Evolutionary conservation across 1,140 invertebrate genomes (phyloP), one percentile per base, ranked within the genome.

Genomic region (Orchesella cincta): DNA sequence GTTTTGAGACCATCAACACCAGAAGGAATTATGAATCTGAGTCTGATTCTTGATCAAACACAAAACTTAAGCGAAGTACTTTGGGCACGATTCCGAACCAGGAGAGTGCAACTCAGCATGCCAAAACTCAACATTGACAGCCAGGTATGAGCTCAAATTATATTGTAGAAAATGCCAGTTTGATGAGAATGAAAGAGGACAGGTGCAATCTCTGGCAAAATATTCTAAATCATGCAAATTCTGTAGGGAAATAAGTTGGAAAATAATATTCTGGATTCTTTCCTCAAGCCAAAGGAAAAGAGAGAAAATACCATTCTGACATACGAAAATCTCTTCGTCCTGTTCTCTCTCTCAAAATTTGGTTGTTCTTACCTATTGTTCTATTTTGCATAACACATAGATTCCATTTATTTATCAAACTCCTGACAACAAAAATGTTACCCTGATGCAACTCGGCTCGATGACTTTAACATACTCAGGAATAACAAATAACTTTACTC

Each of bases 401-500:
- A 46, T 51, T 23, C 35, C 72, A 29, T 76, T 76, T 23, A 67
- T 33, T 2, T 36, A 28, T 39, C 64, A 31, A 73, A 70, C 57
- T 20, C 76, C 23, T 52, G 46, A 74, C 29, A 76, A 79, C 26
- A 39, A 75, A 31, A 70, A 54, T 31, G 54, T 67, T 23, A 78
- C 77, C 23, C 79, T 80, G 29, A 67, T 81, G 46, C 81, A 81
- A 67, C 29, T 73, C 0, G 77, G 75, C 3, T 80, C 78, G 3
- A 18, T 80, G 5, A 67, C 62, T 0, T 35, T 81, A 1, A 75
- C 46, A 1, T 78, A 81, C 67, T 54, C 39, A 28, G 81, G 81
- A 26, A 71, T 81, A 16, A 74, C 79, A 34, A 78, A 76, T 31
- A 67, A 64, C 16, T 71, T 34, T 20, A 28, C 29, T 1, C 23